These are phyloP conservation scores for Diachasma alloeum DNA, from an alignment of 1,140 invertebrate species.

Conservation along the genomic window DNA sequence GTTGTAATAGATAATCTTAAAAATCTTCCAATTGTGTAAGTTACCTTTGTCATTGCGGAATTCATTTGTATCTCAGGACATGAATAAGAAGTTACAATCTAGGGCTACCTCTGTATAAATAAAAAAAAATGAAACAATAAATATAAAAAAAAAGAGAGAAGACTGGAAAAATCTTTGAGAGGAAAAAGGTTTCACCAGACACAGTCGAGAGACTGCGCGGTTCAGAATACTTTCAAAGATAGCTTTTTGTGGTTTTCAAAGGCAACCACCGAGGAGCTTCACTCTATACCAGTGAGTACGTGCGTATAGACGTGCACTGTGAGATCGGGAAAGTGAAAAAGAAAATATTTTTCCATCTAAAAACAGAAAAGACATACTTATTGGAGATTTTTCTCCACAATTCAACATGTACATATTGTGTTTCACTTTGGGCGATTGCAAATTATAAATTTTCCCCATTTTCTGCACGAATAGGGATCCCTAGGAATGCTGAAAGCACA, in stretches of 20 bases:
- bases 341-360: not conserved
- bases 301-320: not conserved
- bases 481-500: not conserved
- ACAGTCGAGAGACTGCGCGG: not conserved
- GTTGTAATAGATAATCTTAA: no score
- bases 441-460: not conserved
- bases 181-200: not conserved
- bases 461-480: not conserved
- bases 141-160: no score
- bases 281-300: not conserved
- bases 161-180: not conserved
- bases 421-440: not conserved
- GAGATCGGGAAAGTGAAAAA: not conserved
- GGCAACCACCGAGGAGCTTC: not conserved
- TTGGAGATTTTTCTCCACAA: not conserved
- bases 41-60: no score
- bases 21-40: no score
- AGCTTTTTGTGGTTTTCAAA: not conserved
- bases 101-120: no score
- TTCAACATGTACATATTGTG: not conserved
- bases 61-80: no score
- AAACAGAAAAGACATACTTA: not conserved
- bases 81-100: no score
- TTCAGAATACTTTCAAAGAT: not conserved
- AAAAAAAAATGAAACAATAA: no score